Evolutionary conservation across 2,888 invertebrate genomes (phyloP).

Genomic region (Trissolcus japonicus): DNA sequence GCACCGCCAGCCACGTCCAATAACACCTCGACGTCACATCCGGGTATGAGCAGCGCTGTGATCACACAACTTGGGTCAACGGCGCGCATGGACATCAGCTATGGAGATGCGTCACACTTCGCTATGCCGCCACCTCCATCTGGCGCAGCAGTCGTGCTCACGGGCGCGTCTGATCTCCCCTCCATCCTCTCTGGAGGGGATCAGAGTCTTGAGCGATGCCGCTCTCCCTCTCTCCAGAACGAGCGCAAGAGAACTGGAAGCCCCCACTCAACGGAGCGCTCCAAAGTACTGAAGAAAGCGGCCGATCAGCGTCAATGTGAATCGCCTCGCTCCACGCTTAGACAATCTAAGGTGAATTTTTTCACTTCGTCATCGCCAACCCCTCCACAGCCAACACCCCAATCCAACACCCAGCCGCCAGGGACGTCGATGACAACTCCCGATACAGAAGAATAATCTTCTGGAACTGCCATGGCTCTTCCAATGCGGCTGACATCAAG

Average conservation of each 20-base stretch:
- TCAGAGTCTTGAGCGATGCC: not conserved
- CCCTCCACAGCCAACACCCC: not conserved
- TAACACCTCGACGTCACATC: not conserved
- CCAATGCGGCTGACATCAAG: not conserved
- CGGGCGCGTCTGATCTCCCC: not conserved
- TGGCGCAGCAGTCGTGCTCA: not conserved
- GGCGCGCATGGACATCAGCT: not conserved
- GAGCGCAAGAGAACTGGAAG: not conserved
- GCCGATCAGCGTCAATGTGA: not conserved
- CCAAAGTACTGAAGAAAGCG: not conserved
- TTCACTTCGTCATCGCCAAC: not conserved
- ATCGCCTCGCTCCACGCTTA: not conserved
- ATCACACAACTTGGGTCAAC: not conserved
- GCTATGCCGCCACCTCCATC: not conserved
- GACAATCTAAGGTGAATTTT: constrained; percentile 3
- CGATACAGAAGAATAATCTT: not conserved
- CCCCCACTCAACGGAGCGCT: not conserved
- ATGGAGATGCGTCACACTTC: not conserved
- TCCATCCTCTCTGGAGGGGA: not conserved
- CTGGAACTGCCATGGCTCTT: constrained; percentile 4
- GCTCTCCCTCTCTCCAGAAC: not conserved
- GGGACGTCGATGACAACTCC: not conserved
- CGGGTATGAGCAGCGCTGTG: not conserved
- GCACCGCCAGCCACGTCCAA: not conserved
- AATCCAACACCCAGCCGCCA: not conserved